Evolutionary conservation across 1,140 invertebrate genomes (phyloP).

Genomic region (Drosophila saltans): DNA sequence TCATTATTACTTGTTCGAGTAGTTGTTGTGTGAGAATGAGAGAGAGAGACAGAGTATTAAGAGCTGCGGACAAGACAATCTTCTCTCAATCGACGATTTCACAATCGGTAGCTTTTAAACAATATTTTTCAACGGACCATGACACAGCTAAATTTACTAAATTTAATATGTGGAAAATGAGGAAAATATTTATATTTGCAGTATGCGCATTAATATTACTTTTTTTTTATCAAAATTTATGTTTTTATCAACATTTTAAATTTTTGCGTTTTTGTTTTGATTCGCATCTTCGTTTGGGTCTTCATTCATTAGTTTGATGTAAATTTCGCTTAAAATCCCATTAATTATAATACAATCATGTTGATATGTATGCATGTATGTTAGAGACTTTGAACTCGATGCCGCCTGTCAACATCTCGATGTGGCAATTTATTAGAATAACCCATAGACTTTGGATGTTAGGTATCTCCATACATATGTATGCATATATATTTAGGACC

Average conservation of each 20-base stretch:
- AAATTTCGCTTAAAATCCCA: conserved; percentile 24
- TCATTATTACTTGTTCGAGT: neutral
- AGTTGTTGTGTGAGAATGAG: conserved; percentile 5
- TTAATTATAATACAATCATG: conserved; percentile 45
- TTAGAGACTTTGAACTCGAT: conserved; percentile 35
- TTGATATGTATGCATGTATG: neutral
- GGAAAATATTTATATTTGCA: neutral
- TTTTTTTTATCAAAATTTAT: conserved; percentile 8
- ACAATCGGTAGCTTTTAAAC: conserved; percentile 23
- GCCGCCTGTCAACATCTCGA: neutral
- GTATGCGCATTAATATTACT: neutral
- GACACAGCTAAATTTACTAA: conserved; percentile 40
- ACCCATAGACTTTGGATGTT: conserved; percentile 54
- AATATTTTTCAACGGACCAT: conserved; percentile 50
- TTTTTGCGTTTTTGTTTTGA: conserved; percentile 52
- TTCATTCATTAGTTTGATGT: conserved; percentile 38
- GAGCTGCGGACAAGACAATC: conserved; percentile 17
- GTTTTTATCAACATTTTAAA: conserved; percentile 5
- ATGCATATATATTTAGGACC: conserved; percentile 34
- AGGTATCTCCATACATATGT: conserved; percentile 23
- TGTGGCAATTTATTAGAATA: conserved; percentile 13
- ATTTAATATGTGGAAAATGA: conserved; percentile 4
- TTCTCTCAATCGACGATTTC: conserved; percentile 40
- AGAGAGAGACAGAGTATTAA: neutral
- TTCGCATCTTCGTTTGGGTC: conserved; percentile 29